Evolutionary conservation across 2,113 vertebrate genomes (phyloP).

Genomic region (Marmota flaviventris): DNA sequence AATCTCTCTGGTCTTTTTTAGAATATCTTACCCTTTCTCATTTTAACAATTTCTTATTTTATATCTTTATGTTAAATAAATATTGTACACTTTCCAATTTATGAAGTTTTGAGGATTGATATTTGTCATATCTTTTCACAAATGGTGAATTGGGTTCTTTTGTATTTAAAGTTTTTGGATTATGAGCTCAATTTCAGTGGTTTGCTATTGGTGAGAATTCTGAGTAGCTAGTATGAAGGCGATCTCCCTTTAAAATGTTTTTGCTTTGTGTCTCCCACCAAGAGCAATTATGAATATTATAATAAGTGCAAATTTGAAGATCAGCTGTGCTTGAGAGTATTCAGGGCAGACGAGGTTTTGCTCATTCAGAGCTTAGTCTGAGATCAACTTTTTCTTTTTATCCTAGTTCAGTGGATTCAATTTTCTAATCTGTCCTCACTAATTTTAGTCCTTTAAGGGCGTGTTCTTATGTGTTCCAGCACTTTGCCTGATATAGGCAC

Average conservation of each 20-base stretch:
- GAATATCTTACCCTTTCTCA: background rate
- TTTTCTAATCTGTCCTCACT: background rate
- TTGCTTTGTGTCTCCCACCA: background rate
- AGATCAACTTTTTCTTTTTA: background rate
- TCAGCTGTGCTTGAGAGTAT: background rate
- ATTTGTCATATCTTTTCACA: background rate
- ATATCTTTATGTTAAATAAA: background rate
- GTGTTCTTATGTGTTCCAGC: background rate
- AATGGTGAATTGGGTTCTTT: conserved; percentile 7
- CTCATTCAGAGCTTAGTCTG: background rate
- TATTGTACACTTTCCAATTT: background rate
- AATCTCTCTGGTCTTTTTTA: background rate
- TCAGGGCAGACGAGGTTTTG: background rate
- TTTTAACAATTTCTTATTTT: conserved; percentile 34
- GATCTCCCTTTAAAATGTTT: background rate
- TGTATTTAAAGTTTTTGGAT: background rate
- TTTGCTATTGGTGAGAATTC: background rate
- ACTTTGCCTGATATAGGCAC: background rate
- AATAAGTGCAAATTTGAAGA: background rate
- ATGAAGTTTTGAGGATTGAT: background rate
- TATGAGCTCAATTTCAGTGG: background rate
- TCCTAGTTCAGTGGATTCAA: background rate
- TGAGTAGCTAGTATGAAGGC: background rate
- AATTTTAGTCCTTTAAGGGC: background rate
- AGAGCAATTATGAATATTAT: background rate